These are phyloP conservation scores for Saturnia pavonia DNA, from an alignment of 2,888 invertebrate species.

Conservation along the genomic window DNA sequence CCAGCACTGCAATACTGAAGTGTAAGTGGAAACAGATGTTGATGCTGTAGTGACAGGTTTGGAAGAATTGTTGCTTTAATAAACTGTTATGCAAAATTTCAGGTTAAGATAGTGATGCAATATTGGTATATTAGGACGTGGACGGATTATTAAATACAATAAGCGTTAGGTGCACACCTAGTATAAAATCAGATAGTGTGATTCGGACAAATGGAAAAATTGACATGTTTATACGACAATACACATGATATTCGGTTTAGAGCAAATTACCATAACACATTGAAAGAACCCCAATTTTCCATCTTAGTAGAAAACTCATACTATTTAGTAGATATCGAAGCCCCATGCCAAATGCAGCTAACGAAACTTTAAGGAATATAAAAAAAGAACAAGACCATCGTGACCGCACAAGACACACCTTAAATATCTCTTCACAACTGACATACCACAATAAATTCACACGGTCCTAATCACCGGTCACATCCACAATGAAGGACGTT, in stretches of 20 bases:
- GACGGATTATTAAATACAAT: background rate
- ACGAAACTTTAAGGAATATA: background rate
- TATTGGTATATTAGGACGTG: background rate
- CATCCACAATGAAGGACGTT: constrained; percentile 15
- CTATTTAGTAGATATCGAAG: no score
- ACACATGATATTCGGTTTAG: background rate
- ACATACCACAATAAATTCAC: constrained; percentile 12
- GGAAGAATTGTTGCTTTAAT: background rate
- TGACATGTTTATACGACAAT: background rate
- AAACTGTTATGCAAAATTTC: background rate
- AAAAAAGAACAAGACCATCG: background rate
- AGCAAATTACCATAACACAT: background rate
- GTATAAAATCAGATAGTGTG: background rate
- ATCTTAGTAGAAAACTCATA: no score
- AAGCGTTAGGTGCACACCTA: background rate
- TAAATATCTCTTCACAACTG: background rate
- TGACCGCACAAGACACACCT: background rate
- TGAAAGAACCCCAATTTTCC: background rate
- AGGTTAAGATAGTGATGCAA: background rate
- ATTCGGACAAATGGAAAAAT: background rate
- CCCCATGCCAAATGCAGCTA: background rate
- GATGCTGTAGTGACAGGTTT: background rate
- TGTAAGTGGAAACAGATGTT: constrained; percentile 15
- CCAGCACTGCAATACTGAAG: constrained; percentile 22
- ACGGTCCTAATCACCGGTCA: constrained; percentile 1